Evolutionary conservation across 2,113 vertebrate species (phyloP).

Genomic region (Anser cygnoides): DNA sequence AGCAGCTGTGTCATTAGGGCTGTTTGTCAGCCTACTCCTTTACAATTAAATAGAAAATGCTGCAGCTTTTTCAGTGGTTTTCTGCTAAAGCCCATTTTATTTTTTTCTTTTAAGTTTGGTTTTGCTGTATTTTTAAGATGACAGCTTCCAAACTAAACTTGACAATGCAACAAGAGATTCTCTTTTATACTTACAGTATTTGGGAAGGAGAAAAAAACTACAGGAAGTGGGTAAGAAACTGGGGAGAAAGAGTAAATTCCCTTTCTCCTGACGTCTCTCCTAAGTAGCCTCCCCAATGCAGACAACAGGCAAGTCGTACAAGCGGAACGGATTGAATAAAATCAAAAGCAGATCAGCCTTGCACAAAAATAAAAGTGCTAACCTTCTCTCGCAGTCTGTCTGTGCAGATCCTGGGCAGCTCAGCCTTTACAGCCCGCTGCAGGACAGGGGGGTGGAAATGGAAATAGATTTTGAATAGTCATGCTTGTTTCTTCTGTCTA

Average conservation of each 20-base stretch:
- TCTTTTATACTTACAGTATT: not conserved
- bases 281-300: not conserved
- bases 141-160: not conserved
- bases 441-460: not conserved
- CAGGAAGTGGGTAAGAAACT: not conserved
- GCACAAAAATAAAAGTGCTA: not conserved
- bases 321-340: not conserved
- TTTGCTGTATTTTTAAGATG: not conserved
- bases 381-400: not conserved
- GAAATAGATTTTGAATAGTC: not conserved
- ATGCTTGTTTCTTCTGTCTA: slow-evolving; percentile 50
- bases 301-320: not conserved
- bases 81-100: not conserved
- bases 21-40: not conserved
- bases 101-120: not conserved
- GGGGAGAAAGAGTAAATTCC: not conserved
- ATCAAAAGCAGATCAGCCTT: not conserved
- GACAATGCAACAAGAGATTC: not conserved
- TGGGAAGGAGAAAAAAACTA: not conserved
- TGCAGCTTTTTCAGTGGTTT: not conserved
- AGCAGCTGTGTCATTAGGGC: not conserved
- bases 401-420: not conserved
- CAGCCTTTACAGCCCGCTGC: not conserved
- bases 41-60: not conserved
- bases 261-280: not conserved